Evolutionary conservation across 2,113 vertebrate species (phyloP), one percentile per base, ranked within the genome.

Genomic region (Oreochromis tanganicae): DNA sequence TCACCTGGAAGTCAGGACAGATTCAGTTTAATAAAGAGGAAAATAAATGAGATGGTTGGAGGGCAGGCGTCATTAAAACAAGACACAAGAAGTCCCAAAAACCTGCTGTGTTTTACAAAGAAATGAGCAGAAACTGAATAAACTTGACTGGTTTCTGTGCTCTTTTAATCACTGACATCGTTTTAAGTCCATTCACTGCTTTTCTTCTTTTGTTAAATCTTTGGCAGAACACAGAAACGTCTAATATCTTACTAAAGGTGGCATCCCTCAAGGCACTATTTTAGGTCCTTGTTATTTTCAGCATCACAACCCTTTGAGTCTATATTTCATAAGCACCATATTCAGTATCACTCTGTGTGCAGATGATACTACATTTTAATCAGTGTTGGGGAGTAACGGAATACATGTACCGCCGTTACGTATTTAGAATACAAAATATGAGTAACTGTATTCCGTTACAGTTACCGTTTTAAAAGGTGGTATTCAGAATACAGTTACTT

Each of bases 1-100:
- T 97, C 86, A 97, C 97, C 98, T 98, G 93, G 12, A 61, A 24
- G 41, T 34, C 3, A 29, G 5, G 46, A 38, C 32, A 19, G 24
- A 46, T 57, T 41, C 6, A 32, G 19, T 48, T 27, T 21, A 17
- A 27, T 5, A 38, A 19, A 68, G 59, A 71, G 17, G 9, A 24
- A 38, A 83, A 36, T 16, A 54, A 78, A 3, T n/a, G 46, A 32
- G 24, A 32, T 9, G 48, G 6, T 7, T 48, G 4, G 24, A 75
- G 1, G 9, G 2, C 5, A 48, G 68, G 68, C 1, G 4, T 71
- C 63, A 71, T 24, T 71, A 71, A 71, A 71, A 43, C 63, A n/a
- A n/a, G 19, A 43, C 38, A 43, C 2, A 11, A 19, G 4, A 48
- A 78, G 71, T 50, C 71, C 71, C 24, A 27, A 75, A 50, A 75